Base-by-base conservation (phyloP, 1,140 invertebrate species). In the Philaenus spumarius region DNA sequence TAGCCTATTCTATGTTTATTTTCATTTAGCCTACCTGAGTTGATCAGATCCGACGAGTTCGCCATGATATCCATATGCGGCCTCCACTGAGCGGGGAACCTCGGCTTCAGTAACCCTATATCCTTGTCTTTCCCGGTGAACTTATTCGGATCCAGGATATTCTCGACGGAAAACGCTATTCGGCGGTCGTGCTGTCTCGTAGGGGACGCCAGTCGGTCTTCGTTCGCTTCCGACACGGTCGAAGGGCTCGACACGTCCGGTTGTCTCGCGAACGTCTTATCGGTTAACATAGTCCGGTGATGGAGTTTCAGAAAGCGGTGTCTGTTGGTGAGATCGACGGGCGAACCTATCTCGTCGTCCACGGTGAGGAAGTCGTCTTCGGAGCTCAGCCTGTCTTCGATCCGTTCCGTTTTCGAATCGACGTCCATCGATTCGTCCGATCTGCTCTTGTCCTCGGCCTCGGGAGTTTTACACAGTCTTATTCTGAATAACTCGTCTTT, bases 101-200 rank as follows among this genome's bases (percentile, higher is more conserved):
- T 55, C 45, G 50, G 50, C 9, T 22, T 51, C 1, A 46, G 23
- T 1, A 47, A 34, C 22, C 20, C 42, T 2, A 57, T 24, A 7
- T 51, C 52, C 43, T 50, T 48, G 35, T 60, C 63, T 69, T 76
- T 73, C 2, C 90, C 90, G 7, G 88, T 93, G 69, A 94, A 93
- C 72, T 93, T 93, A 59, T 85, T 92, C 0, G 90, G 90, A 70
- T 93, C 90, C 30, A 95, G 74, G 55, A 95, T 94, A 70, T 95
- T 93, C 72, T 94, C 90, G 4, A 95, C 90, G 2, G 90, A 93
- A 72, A 94, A 95, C 0, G 88, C 86, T 48, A 91, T 73, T 45
- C 82, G 26, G 9, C 40, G 47, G 12, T 43, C 37, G 19, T 20
- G 22, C 9, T 30, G 26, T 30, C 26, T 30, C 30, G 30, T 48